Evolutionary conservation across 2,888 invertebrate genomes (phyloP).

Genomic region (Hirtodrosophila cameraria): DNA sequence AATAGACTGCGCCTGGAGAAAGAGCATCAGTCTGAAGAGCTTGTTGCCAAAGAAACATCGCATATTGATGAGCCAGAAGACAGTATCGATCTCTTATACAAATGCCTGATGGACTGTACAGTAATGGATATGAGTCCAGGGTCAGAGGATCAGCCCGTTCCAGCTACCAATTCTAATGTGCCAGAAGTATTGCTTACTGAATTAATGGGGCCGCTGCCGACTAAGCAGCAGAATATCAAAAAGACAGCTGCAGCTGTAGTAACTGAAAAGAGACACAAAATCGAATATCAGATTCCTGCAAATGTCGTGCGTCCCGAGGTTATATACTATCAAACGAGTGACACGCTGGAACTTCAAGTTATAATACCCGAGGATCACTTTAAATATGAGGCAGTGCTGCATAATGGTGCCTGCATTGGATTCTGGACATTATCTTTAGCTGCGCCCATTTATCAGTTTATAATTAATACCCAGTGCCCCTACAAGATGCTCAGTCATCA

Average conservation of each 20-base stretch:
- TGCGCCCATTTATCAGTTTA: constrained; percentile 32
- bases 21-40: background rate
- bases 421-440: constrained; percentile 22
- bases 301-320: constrained; percentile 44
- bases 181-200: background rate
- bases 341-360: constrained; percentile 53
- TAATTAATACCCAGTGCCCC: constrained; percentile 19
- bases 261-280: background rate
- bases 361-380: constrained; percentile 36
- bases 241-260: background rate
- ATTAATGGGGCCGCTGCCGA: background rate
- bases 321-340: constrained; percentile 52
- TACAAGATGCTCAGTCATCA: constrained; percentile 19
- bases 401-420: constrained; percentile 21
- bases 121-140: constrained; percentile 10
- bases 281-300: background rate
- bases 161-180: background rate
- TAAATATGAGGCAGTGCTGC: constrained; percentile 24
- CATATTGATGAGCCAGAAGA: background rate
- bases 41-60: background rate
- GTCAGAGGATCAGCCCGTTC: background rate
- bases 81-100: constrained; percentile 20
- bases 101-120: constrained; percentile 37
- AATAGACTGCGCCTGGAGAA: constrained; percentile 8
- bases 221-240: no score